Percentiles rank a stretch among this genome's conserved stretches.
These are phyloP conservation scores for Telenomus remus DNA, from an alignment of 1,140 invertebrate species.

Conservation along the genomic window DNA sequence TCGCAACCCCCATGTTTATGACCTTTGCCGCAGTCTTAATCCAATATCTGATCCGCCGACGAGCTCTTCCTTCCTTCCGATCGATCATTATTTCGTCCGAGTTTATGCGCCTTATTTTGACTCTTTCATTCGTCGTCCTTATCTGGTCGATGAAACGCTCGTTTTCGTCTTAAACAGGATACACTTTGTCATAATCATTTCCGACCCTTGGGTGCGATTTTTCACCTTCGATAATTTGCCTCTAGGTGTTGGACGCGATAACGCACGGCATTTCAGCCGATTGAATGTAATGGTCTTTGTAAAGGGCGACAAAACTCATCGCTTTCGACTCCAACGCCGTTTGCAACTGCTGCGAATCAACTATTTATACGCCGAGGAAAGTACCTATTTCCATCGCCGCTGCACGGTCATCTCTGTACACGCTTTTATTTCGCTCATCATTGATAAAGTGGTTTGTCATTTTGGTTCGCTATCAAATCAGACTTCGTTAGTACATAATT, in stretches of 20 bases:
- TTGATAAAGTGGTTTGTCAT: constrained; percentile 2
- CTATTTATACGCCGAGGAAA: constrained; percentile 39
- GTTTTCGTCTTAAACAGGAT: no score
- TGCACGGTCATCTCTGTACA: constrained; percentile 35
- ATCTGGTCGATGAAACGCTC: no score
- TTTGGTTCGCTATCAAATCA: no score
- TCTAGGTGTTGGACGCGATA: no score
- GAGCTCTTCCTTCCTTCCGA: constrained; percentile 20
- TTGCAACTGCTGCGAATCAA: constrained; percentile 27
- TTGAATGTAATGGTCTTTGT: constrained; percentile 10
- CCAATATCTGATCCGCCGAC: constrained; percentile 10
- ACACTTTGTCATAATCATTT: no score
- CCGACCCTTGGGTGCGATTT: no score
- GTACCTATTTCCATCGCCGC: constrained; percentile 21
- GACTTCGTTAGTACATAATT: no score
- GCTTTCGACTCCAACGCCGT: constrained; percentile 12
- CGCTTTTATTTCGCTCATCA: constrained; percentile 26
- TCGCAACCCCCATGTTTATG: constrained; percentile 14
- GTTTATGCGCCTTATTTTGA: constrained; percentile 9
- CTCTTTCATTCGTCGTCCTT: background rate
- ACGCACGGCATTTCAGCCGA: background rate
- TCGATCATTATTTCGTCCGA: constrained; percentile 35
- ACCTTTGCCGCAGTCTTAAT: constrained; percentile 30
- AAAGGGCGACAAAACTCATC: constrained; percentile 22
- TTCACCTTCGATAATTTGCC: no score